phyloP scores from a whole-genome alignment of 2,113 vertebrate species.

The Strigops habroptila region DNA sequence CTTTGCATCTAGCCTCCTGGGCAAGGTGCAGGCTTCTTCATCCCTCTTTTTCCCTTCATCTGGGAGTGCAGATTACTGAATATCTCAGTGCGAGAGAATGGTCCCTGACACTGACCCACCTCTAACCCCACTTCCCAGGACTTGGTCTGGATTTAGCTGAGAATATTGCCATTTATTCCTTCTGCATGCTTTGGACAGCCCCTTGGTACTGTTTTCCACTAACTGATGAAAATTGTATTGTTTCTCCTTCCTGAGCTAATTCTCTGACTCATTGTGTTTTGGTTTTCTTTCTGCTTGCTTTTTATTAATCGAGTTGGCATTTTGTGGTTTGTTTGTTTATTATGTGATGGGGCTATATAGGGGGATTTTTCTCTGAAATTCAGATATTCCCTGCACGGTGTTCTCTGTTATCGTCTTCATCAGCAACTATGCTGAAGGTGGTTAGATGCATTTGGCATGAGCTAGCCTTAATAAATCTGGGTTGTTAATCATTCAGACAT shows the following conservation, averaged over 20 bases:
- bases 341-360: slow-evolving; percentile 18
- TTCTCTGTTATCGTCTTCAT: slow-evolving; percentile 38
- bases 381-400: slow-evolving; percentile 33
- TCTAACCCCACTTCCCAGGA: not conserved
- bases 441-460: slow-evolving; percentile 49
- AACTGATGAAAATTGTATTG: slow-evolving; percentile 16
- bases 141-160: not conserved
- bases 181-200: not conserved
- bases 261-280: slow-evolving; percentile 53
- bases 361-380: slow-evolving; percentile 60
- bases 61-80: not conserved
- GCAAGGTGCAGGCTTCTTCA: not conserved
- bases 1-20: not conserved
- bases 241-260: slow-evolving; percentile 50
- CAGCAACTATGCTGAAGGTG: slow-evolving; percentile 49
- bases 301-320: slow-evolving; percentile 55
- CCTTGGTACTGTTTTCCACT: not conserved
- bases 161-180: not conserved
- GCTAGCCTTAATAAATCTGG: slow-evolving; percentile 39
- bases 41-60: not conserved
- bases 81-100: not conserved
- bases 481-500: slow-evolving; percentile 54
- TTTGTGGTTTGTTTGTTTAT: slow-evolving; percentile 57
- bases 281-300: slow-evolving; percentile 1
- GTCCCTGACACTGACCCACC: not conserved